Base-by-base conservation (phyloP, 2,888 invertebrate species). In the Anaspis maculata region DNA sequence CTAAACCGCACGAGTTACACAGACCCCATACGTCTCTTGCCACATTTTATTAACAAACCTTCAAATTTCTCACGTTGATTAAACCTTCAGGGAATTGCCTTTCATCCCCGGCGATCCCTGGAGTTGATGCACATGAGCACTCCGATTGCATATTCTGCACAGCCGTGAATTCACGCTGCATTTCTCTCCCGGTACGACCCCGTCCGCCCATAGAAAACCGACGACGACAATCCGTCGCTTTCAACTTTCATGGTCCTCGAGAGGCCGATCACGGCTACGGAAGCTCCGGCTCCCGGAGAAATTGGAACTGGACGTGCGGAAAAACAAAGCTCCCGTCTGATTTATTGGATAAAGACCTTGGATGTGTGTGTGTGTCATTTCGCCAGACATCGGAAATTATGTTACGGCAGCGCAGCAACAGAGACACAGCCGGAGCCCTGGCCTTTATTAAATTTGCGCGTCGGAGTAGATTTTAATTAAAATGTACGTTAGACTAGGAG, bases 261-360 rank as follows among this genome's bases (percentile, higher is more conserved):
- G 54, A 54, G 55, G 53, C 49, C 54, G 55, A 56, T 56, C 57
- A 55, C 51, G 51, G 40, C 46, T 49, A 47, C 48, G 51, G 39
- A 49, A 56, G 54, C 56, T 55, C 55, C 54, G 51, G 40, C 52
- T 47, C 48, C 47, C 49, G 52, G 47, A 48, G 51, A 54, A 54
- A 57, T 55, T 55, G 55, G 53, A 55, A 53, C 47, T 51, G 51
- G 56, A 54, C 59, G 57, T 57, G 59, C 56, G 55, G 59, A 57
- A 58, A 59, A 59, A 58, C 55, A 52, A 52, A 52, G 52, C 49
- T 40, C 48, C 46, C n/a, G n/a, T n/a, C n/a, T 51, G 51, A 52
- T 55, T 55, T 53, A 51, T 53, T 49, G 50, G 49, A 46, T 44
- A 44, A 47, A 48, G 42, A 46, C 42, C 42, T 48, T 36, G 44